A percentile compares a stretch with the other conserved stretches of the same genome.
These are phyloP conservation scores for Oxygymnocypris stewartii DNA, from an alignment of 2,113 vertebrate genomes.

Conservation along the genomic window DNA sequence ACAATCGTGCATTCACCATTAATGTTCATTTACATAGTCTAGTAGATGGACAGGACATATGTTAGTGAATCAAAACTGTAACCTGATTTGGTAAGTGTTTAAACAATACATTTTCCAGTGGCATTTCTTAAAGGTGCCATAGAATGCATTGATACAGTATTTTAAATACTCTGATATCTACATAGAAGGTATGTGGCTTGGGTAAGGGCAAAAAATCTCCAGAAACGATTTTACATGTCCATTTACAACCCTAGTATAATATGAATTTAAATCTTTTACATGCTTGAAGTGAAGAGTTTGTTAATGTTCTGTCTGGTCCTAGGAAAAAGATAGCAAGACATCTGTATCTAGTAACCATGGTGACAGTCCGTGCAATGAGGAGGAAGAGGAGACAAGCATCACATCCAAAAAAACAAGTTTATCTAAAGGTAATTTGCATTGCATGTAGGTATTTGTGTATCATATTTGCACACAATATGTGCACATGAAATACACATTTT, in stretches of 20 bases:
- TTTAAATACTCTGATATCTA: too few relatives aligned
- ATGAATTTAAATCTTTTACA: not conserved
- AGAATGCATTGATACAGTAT: too few relatives aligned
- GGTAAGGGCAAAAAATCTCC: too few relatives aligned
- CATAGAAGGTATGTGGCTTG: too few relatives aligned
- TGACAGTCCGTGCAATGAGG: slow-evolving; percentile 80
- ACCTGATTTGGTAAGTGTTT: too few relatives aligned
- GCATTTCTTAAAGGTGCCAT: too few relatives aligned
- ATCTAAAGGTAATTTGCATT: slow-evolving; percentile 84
- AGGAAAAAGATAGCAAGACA: slow-evolving; percentile 81
- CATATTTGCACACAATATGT: not conserved
- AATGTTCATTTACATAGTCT: not conserved
- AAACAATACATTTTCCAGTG: too few relatives aligned
- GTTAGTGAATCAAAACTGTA: not conserved
- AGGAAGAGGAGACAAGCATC: slow-evolving; percentile 82
- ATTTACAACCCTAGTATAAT: too few relatives aligned
- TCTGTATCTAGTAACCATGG: slow-evolving; percentile 81
- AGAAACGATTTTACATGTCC: too few relatives aligned
- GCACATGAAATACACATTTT: not conserved
- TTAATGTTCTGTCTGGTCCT: slow-evolving; percentile 46
- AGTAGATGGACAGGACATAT: not conserved
- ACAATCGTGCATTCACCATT: not conserved
- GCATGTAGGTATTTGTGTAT: slow-evolving; percentile 8
- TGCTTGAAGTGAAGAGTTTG: not conserved
- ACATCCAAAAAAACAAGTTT: slow-evolving; percentile 83